These are phyloP conservation scores for Cryptomyrus ogoouensis DNA, from an alignment of 2,113 vertebrate species.

Conservation along the genomic window DNA sequence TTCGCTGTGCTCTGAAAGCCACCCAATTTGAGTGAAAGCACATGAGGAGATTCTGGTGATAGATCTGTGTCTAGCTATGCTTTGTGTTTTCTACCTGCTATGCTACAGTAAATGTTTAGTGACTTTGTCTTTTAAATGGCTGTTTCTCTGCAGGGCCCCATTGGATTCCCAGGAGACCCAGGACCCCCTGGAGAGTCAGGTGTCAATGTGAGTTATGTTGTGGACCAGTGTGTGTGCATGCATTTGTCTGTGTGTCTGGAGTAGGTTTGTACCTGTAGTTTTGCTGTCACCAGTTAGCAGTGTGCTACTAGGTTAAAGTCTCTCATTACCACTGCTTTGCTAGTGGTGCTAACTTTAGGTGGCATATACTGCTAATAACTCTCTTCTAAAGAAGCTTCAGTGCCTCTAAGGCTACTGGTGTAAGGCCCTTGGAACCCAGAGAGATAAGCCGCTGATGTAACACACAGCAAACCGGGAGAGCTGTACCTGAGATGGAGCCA, in stretches of 20 bases:
- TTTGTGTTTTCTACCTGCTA: background rate
- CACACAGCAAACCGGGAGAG: background rate
- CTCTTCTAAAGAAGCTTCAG: background rate
- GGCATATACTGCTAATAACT: background rate
- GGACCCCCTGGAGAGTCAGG: conserved; percentile 76
- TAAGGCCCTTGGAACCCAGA: background rate
- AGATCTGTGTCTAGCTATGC: background rate
- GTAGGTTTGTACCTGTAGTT: background rate
- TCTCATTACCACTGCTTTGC: background rate
- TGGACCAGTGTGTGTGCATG: background rate
- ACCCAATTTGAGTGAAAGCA: background rate
- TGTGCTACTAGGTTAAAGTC: background rate
- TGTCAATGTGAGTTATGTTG: conserved; percentile 53
- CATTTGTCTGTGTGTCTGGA: background rate
- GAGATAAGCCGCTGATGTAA: background rate
- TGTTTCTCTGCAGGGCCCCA: conserved; percentile 62
- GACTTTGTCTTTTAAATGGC: background rate
- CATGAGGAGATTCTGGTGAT: background rate
- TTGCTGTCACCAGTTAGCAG: background rate
- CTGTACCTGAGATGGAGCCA: background rate
- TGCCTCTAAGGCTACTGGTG: background rate
- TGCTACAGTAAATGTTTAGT: background rate
- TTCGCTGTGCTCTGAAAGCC: background rate
- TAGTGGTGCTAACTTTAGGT: background rate
- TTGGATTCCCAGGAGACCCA: conserved; percentile 70